Evolutionary conservation across 2,888 invertebrate species (phyloP).

Genomic region (Drosophila buzzatii): DNA sequence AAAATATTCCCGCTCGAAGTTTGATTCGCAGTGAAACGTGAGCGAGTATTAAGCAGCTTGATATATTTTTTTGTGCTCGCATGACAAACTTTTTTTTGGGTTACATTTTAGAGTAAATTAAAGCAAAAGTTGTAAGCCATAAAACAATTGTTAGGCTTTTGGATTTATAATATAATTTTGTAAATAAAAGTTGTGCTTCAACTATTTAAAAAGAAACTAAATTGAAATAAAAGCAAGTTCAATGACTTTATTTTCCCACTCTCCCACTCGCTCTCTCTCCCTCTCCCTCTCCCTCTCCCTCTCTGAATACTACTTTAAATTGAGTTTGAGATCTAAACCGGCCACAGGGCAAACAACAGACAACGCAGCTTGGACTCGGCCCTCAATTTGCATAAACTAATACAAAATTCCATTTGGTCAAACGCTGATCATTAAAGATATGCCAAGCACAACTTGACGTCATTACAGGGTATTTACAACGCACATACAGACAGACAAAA

Average conservation of each 20-base stretch:
- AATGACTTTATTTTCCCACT: background rate
- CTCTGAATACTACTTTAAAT: constrained; percentile 4
- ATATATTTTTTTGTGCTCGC: too few species aligned
- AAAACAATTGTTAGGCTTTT: too few species aligned
- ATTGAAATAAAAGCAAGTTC: background rate
- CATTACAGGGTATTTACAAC: constrained; percentile 19
- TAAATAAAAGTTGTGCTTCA: background rate
- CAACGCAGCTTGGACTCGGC: constrained; percentile 25
- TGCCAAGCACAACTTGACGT: constrained; percentile 41
- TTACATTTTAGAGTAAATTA: too few species aligned
- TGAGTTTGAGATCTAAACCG: constrained; percentile 23
- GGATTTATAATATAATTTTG: background rate
- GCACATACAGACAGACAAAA: background rate
- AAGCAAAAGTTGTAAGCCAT: too few species aligned
- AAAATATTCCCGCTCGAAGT: too few species aligned
- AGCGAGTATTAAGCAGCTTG: too few species aligned
- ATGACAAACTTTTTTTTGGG: too few species aligned
- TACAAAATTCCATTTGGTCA: constrained; percentile 56
- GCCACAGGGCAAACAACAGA: constrained; percentile 17
- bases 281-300: background rate
- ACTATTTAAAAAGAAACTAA: background rate
- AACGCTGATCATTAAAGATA: constrained; percentile 65
- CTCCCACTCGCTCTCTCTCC: background rate
- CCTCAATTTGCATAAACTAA: constrained; percentile 56
- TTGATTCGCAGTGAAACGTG: too few species aligned